A percentile compares a stretch with the other conserved stretches of the same genome.
Evolutionary conservation across 2,797 vertebrate species (phyloP).

Genomic region (Syngnathus acus): DNA sequence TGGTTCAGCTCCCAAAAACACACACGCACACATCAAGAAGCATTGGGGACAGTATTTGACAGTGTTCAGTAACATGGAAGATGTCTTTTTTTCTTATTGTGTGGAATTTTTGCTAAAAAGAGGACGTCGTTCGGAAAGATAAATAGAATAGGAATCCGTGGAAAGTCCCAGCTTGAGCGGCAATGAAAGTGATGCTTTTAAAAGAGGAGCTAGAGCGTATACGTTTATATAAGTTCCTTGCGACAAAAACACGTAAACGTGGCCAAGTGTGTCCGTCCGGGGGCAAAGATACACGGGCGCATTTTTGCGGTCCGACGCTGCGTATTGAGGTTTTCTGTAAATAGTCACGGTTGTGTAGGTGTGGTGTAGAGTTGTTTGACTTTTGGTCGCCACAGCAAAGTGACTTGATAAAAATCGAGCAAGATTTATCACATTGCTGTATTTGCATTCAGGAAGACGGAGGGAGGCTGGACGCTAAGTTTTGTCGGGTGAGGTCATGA

Average conservation of each 20-base stretch:
- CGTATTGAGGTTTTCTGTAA: constrained; percentile 56
- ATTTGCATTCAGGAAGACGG: constrained; percentile 77
- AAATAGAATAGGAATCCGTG: constrained; percentile 67
- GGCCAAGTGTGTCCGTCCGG: constrained; percentile 6
- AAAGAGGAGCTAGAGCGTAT: constrained; percentile 35
- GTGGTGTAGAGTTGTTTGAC: constrained; percentile 69
- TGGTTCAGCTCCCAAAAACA: constrained; percentile 41
- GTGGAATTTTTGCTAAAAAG: constrained; percentile 57
- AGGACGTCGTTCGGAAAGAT: constrained; percentile 69
- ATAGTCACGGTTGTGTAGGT: constrained; percentile 69
- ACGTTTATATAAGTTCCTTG: constrained; percentile 36
- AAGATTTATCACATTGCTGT: constrained; percentile 74
- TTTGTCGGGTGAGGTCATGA: constrained; percentile 68
- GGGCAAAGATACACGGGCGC: constrained; percentile 16
- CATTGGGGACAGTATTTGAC: constrained; percentile 42
- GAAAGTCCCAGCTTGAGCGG: constrained; percentile 70
- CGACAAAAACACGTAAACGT: constrained; percentile 18
- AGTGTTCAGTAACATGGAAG: constrained; percentile 45
- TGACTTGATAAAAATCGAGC: constrained; percentile 72
- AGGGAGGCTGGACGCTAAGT: constrained; percentile 49
- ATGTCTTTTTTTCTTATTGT: constrained; percentile 59
- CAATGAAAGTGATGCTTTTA: constrained; percentile 58
- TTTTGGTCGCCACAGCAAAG: constrained; percentile 76
- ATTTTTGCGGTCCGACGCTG: constrained; percentile 29
- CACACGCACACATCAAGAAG: constrained; percentile 18